Base-by-base conservation (phyloP, 2,797 vertebrate species). In the Menidia menidia region DNA sequence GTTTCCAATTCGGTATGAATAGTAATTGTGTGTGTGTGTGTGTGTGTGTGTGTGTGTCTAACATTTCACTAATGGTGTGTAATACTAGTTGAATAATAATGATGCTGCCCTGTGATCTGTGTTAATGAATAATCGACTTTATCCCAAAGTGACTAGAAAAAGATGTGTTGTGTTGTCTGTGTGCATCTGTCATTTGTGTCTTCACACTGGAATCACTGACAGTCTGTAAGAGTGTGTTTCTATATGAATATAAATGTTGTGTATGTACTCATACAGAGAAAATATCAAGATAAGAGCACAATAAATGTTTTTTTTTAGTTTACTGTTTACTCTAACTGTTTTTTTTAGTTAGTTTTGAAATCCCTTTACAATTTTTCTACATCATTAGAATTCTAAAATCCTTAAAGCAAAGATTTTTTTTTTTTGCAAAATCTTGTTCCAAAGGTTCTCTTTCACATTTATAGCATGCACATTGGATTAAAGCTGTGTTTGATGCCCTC, bases 81-180 rank as follows among this genome's bases (percentile, higher is more conserved):
- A 79, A 80, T 82, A 70, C 84, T 58, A 69, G 78, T 82, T 84
- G 84, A 89, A 92, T 90, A 87, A 84, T 82, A 87, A 90, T 55
- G 60, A 81, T 15, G 66, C 72, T 70, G 73, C 79, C 75, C 82
- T 90, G 84, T 91, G 90, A 89, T 91, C 87, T 85, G 78, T 76
- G 70, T 80, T 89, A 88, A 91, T 92, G 87, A 89, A 89, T 89
- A 90, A 91, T 89, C 50, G 47, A 42, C 80, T 74, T 83, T 87
- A 78, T 86, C 81, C 84, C 16, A 53, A 80, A 86, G 88, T 85
- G 80, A 73, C 69, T 30, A 7, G 63, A 74, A 58, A 69, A 81
- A 86, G 78, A 83, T 64, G 66, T 55, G 71, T 64, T 60, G 43
- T 63, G 65, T 80, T n/a, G 69, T 60, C 15, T 62, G 64, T 51